Evolutionary conservation across 2,113 vertebrate species (phyloP).

Genomic region (Zapus hudsonius): DNA sequence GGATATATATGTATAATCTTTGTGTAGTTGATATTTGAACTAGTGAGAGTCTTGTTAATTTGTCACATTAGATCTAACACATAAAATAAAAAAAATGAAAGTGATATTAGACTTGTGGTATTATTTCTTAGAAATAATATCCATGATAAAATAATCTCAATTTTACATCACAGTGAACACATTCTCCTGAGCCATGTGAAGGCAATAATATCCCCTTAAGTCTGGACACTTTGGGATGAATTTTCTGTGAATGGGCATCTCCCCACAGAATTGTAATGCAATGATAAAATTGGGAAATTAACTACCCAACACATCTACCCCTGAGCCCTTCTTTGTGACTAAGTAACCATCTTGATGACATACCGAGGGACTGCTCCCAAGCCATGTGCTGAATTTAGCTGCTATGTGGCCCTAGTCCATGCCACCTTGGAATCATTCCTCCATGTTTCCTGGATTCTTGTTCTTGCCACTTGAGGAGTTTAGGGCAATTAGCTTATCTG

Average conservation of each 20-base stretch:
- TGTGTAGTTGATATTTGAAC: neutral
- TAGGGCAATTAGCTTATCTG: neutral
- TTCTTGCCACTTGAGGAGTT: neutral
- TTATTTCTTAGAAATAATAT: neutral
- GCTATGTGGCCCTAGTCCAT: neutral
- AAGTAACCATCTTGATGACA: neutral
- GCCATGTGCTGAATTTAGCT: neutral
- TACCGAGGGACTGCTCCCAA: neutral
- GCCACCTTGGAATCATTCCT: neutral
- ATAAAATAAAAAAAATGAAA: neutral
- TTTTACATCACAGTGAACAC: neutral
- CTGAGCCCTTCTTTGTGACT: neutral
- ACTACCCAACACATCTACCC: no score
- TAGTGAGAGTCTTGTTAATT: neutral
- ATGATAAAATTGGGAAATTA: neutral
- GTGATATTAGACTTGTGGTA: neutral
- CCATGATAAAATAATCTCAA: neutral
- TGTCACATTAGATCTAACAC: neutral
- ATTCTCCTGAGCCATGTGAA: neutral
- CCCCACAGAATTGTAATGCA: neutral
- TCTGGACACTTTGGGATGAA: neutral
- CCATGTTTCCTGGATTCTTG: neutral
- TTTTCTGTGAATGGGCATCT: neutral
- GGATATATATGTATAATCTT: neutral
- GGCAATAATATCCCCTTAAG: no score